Conservation (phyloP, 2,888 invertebrate species). For the Lycaena phlaeas region DNA sequence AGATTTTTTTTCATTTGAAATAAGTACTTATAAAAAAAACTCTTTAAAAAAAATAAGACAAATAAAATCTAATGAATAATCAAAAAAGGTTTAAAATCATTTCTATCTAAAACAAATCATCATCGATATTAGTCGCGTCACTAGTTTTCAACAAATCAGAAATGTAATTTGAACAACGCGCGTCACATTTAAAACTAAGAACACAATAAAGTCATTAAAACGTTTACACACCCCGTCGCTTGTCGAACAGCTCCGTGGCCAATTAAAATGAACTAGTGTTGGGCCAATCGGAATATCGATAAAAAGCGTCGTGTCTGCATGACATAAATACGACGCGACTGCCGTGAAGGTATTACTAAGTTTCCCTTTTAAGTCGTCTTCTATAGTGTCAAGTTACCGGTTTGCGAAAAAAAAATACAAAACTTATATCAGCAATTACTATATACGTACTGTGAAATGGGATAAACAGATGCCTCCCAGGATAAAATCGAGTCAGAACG, state of each 20-base stretch:
- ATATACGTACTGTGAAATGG: slow-evolving; percentile 30
- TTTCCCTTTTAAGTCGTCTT: slow-evolving; percentile 54
- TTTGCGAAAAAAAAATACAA: slow-evolving; percentile 34
- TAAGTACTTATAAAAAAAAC: too few relatives aligned
- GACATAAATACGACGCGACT: slow-evolving; percentile 52
- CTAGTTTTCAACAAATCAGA: slow-evolving; percentile 19
- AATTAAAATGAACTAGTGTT: slow-evolving; percentile 55
- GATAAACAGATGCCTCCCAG: slow-evolving; percentile 42
- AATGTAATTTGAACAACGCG: slow-evolving; percentile 13
- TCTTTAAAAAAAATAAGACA: too few relatives aligned
- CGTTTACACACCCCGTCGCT: slow-evolving; percentile 25
- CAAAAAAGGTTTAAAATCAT: too few relatives aligned
- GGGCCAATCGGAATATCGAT: slow-evolving; percentile 41
- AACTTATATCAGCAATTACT: slow-evolving; percentile 45
- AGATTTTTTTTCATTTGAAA: too few relatives aligned
- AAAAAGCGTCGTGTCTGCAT: slow-evolving; percentile 33
- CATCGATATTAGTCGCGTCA: slow-evolving; percentile 17
- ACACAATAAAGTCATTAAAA: slow-evolving; percentile 30
- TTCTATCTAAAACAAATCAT: too few relatives aligned
- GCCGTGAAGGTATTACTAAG: slow-evolving; percentile 59
- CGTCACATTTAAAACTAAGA: slow-evolving; percentile 22
- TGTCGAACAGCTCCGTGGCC: slow-evolving; percentile 30
- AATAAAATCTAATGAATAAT: too few relatives aligned
- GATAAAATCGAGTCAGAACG: slow-evolving; percentile 27
- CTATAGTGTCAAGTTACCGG: slow-evolving; percentile 52